Conservation (phyloP, 2,888 invertebrate species). For the Phorcus lineatus region DNA sequence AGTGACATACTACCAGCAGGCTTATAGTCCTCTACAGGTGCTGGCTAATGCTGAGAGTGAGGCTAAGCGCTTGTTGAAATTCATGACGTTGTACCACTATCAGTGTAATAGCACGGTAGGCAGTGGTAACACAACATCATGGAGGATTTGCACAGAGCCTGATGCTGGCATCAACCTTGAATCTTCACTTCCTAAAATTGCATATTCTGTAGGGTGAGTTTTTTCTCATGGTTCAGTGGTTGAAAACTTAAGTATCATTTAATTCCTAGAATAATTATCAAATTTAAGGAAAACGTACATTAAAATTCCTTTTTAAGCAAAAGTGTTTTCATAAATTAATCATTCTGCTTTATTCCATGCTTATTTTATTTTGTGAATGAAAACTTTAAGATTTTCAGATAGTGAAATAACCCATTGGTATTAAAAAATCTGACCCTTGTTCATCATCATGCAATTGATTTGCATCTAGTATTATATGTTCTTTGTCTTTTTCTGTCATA, state of each 20-base stretch:
- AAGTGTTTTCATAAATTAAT: not conserved
- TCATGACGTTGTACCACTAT: constrained; percentile 67
- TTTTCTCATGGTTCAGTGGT: not conserved
- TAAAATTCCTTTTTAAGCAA: too few relatives aligned
- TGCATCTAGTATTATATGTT: too few relatives aligned
- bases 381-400: not conserved
- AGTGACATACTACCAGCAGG: constrained; percentile 57
- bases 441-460: too few relatives aligned
- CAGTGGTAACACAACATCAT: constrained; percentile 61
- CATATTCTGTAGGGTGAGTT: constrained; percentile 69
- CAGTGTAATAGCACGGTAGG: constrained; percentile 67
- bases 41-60: constrained; percentile 68
- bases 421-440: not conserved
- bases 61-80: constrained; percentile 65
- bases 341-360: not conserved
- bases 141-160: constrained; percentile 66
- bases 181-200: constrained; percentile 50
- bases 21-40: constrained; percentile 66
- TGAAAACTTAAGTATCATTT: too few relatives aligned
- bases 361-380: not conserved
- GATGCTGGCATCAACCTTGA: constrained; percentile 61
- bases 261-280: not conserved
- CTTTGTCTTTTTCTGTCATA: not conserved
- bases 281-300: not conserved
- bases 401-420: not conserved